Percentiles rank a stretch among this genome's conserved stretches.
Evolutionary conservation across 1,140 invertebrate genomes (phyloP).

Genomic region (Aricia agestis): DNA sequence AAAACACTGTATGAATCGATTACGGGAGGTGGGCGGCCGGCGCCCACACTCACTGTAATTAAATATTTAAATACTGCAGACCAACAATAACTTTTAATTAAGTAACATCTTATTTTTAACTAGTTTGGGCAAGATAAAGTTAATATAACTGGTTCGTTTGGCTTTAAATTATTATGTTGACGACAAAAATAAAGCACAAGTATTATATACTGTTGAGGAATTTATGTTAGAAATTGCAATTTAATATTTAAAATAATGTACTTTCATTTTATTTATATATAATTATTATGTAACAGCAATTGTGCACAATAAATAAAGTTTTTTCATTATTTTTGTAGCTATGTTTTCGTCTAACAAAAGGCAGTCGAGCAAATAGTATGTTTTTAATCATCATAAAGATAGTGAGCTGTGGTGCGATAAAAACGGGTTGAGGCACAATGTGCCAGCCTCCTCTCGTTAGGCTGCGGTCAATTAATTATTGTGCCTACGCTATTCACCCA

Average conservation of each 20-base stretch:
- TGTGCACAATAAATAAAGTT: too few species aligned
- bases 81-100: conserved; percentile 9
- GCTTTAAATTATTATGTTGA: too few species aligned
- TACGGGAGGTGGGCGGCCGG: not conserved
- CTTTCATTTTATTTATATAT: too few species aligned
- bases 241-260: too few species aligned
- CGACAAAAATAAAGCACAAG: too few species aligned
- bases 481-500: not conserved
- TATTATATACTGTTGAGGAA: too few species aligned
- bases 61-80: conserved; percentile 38
- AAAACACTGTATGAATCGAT: not conserved
- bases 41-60: conserved; percentile 26
- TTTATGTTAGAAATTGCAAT: too few species aligned
- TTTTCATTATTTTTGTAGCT: too few species aligned
- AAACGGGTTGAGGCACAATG: conserved; percentile 6
- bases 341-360: not conserved
- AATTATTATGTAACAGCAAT: too few species aligned
- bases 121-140: not conserved
- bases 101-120: not conserved
- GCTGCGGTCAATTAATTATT: conserved; percentile 15
- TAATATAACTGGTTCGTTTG: too few species aligned
- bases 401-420: not conserved
- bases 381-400: conserved; percentile 1
- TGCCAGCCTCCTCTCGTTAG: conserved; percentile 28
- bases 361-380: not conserved